Percentiles rank a stretch among this genome's conserved stretches.
Conservation (phyloP, 2,888 invertebrate genomes). For the Rambutsinella grinnellia region DNA sequence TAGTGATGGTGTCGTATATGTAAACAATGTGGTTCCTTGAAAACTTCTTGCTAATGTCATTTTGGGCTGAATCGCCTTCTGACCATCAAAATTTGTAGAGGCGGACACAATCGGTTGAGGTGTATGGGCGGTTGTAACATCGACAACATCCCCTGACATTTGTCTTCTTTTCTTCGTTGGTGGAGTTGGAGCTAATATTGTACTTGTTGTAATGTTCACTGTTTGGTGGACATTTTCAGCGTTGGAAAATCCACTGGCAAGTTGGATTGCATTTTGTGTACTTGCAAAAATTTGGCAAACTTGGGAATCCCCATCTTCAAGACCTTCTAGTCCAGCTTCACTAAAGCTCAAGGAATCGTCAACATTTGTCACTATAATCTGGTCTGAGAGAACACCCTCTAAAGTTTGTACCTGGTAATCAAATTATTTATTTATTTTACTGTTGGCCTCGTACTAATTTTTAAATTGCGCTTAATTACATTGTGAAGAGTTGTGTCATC, state of each 20-base stretch:
- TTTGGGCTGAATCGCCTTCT: conserved; percentile 22
- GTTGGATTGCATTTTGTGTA: conserved; percentile 53
- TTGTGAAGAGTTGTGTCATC: conserved; percentile 59
- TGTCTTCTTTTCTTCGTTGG: conserved; percentile 28
- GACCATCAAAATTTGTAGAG: conserved; percentile 12
- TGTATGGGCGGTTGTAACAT: background rate
- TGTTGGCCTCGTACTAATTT: background rate
- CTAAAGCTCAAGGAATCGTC: conserved; percentile 62
- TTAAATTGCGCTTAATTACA: conserved; percentile 31
- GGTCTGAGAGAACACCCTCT: conserved; percentile 64
- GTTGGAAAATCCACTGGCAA: conserved; percentile 20
- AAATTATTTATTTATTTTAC: background rate
- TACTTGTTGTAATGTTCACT: conserved; percentile 19
- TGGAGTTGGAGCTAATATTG: background rate
- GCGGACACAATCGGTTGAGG: conserved; percentile 2
- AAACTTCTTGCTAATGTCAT: background rate
- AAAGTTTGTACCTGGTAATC: conserved; percentile 62
- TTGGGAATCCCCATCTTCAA: conserved; percentile 61
- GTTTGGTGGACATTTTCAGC: conserved; percentile 37
- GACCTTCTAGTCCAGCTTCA: conserved; percentile 49
- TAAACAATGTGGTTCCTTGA: background rate
- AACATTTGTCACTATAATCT: conserved; percentile 63
- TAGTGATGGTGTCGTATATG: background rate
- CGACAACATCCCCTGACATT: conserved; percentile 14
- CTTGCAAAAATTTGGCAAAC: conserved; percentile 62